A percentile compares a stretch with the other conserved stretches of the same genome.
Conservation (phyloP, 2,113 vertebrate genomes). For the Marmota flaviventris region DNA sequence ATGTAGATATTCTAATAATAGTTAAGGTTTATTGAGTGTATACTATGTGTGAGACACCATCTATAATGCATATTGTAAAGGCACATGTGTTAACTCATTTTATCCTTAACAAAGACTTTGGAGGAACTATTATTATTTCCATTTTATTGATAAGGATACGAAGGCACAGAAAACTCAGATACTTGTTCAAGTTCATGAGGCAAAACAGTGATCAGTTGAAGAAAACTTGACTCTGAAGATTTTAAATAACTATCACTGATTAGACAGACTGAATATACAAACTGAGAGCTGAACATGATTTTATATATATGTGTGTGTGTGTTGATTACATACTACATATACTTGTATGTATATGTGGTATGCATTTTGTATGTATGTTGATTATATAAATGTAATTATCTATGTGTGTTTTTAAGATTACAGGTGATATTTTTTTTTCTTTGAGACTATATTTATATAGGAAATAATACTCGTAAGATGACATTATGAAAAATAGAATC, state of each 20-base stretch:
- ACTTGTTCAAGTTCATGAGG: neutral
- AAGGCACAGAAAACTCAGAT: neutral
- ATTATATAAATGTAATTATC: neutral
- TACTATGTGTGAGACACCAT: neutral
- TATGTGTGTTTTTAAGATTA: neutral
- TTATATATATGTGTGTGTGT: neutral
- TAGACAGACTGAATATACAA: neutral
- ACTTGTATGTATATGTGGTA: neutral
- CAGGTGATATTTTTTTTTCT: neutral
- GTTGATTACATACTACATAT: neutral
- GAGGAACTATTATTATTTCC: neutral
- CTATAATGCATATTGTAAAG: neutral
- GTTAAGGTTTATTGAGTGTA: neutral
- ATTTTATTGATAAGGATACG: neutral
- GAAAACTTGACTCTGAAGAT: neutral
- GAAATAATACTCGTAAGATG: neutral
- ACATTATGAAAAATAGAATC: neutral
- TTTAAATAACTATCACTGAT: neutral
- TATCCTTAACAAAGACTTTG: neutral
- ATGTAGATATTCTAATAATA: neutral
- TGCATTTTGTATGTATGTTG: neutral
- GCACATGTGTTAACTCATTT: neutral
- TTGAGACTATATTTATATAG: neutral
- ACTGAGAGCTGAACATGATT: neutral
- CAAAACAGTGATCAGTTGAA: neutral